Base-by-base conservation (phyloP, 2,113 vertebrate genomes). In the Gnathonemus longibarbis region DNA sequence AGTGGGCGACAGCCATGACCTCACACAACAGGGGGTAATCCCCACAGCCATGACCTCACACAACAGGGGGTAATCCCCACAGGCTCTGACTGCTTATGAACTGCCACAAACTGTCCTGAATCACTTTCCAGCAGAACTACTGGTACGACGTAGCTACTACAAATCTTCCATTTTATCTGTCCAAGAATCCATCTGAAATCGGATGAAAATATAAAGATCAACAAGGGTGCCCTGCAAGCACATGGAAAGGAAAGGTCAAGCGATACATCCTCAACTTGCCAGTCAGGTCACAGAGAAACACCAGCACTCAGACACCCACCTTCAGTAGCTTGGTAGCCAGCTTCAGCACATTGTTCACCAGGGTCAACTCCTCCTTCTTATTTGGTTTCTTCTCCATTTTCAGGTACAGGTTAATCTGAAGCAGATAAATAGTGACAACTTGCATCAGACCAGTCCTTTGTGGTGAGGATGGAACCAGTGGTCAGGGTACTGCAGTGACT, bases 361-460 rank as follows among this genome's bases (percentile, higher is more conserved):
- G 94, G 1, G 97, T 99, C 91, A 99, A 96, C 91, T 99, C 98
- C 88, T 99, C 98, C 91, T 99, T 99, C 95, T 99, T 99, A 94
- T 99, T 99, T 92, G 98, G 98, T 92, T 99, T 99, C 95, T 99
- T 99, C 95, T 99, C 98, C 98, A 99, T 99, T 96, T 99, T 99
- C 96, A 99, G 97, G 94, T 99, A 99, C 93, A 99, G 93, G 93
- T 99, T 99, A 94, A 99, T 99, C 98, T 99, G 93, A n/a, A 84
- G 53, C 94, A 89, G 49, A 24, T 58, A 39, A 27, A 24, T 3
- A 87, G 48, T 13, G 19, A 27, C 84, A 31, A 48, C 45, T n/a
- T 1, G 2, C 46, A 2, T 86, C 45, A 86, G 45, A 31, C 84
- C n/a, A 15, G 9, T 5, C 19, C 24, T 17, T 50, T 31, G n/a